A percentile compares a stretch with the other conserved stretches of the same genome.
These are phyloP conservation scores for Mnemiopsis leidyi DNA, from an alignment of 37 sponge, comb jelly and placozoan species.

Conservation along the genomic window DNA sequence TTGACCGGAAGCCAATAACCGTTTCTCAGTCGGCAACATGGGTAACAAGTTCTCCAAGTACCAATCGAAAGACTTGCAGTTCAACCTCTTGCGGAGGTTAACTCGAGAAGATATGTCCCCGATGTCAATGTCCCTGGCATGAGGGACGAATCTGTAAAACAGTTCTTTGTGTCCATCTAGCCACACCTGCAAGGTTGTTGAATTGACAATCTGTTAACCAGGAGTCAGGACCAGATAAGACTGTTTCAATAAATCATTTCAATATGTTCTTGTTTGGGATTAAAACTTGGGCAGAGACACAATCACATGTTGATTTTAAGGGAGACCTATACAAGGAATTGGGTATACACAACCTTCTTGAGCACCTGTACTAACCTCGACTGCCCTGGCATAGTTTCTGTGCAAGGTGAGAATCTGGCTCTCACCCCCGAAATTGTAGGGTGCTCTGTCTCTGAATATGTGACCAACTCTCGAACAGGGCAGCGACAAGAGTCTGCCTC, in stretches of 20 bases:
- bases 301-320: no score
- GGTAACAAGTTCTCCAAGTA: slow-evolving; percentile 82
- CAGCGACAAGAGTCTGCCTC: slow-evolving; percentile 88
- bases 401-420: slow-evolving; percentile 78
- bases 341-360: no score
- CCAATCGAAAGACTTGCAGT: slow-evolving; percentile 96
- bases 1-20: slow-evolving; percentile 67
- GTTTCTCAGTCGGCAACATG: slow-evolving; percentile 80
- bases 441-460: slow-evolving; percentile 77
- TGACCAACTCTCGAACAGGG: slow-evolving; percentile 97
- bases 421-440: slow-evolving; percentile 39
- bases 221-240: neutral
- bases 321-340: no score
- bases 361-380: slow-evolving; percentile 74
- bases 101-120: slow-evolving; percentile 80
- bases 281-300: no score
- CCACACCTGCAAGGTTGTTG: no score
- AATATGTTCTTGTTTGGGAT: no score
- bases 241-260: no score
- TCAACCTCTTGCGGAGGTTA: slow-evolving; percentile 71
- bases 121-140: slow-evolving; percentile 68
- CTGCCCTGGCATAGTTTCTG: slow-evolving; percentile 83
- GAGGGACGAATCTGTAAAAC: slow-evolving; percentile 84
- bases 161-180: slow-evolving; percentile 88
- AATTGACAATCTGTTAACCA: no score